Percentiles rank a stretch among this genome's conserved stretches.
Evolutionary conservation across 2,888 invertebrate genomes (phyloP).

Genomic region (Dicranocentrus wangi): DNA sequence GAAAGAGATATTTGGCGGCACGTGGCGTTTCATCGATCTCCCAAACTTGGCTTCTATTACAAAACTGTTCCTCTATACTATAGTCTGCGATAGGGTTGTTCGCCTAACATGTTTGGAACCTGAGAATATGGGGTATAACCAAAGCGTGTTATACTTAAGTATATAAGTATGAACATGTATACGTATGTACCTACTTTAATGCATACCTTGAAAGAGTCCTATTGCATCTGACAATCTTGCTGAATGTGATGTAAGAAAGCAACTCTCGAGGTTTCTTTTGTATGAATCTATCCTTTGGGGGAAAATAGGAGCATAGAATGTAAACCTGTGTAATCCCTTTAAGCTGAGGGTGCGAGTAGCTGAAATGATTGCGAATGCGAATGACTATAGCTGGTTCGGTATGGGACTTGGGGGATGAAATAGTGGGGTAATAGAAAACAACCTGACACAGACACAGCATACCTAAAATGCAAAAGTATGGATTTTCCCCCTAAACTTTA

Average conservation of each 20-base stretch:
- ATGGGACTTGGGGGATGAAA: not conserved
- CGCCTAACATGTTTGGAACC: too few species aligned
- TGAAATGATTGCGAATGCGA: conserved; percentile 12
- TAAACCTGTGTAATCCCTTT: too few species aligned
- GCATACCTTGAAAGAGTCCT: conserved; percentile 7
- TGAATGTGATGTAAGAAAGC: not conserved
- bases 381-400: not conserved
- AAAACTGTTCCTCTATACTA: conserved; percentile 13
- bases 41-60: conserved; percentile 64
- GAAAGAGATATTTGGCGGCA: conserved; percentile 66
- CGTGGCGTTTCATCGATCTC: conserved; percentile 71
- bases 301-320: not conserved
- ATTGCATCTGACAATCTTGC: conserved; percentile 4
- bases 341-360: not conserved
- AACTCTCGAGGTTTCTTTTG: not conserved
- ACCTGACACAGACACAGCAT: too few species aligned
- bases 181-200: not conserved
- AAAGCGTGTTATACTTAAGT: not conserved
- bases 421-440: not conserved
- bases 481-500: too few species aligned
- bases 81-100: not conserved
- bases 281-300: conserved; percentile 5
- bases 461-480: too few species aligned
- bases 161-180: not conserved
- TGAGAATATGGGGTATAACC: too few species aligned